Percentiles rank a stretch among this genome's conserved stretches.
phyloP scores from a whole-genome alignment of 1,140 invertebrate species.

The Pristionchus pacificus region DNA sequence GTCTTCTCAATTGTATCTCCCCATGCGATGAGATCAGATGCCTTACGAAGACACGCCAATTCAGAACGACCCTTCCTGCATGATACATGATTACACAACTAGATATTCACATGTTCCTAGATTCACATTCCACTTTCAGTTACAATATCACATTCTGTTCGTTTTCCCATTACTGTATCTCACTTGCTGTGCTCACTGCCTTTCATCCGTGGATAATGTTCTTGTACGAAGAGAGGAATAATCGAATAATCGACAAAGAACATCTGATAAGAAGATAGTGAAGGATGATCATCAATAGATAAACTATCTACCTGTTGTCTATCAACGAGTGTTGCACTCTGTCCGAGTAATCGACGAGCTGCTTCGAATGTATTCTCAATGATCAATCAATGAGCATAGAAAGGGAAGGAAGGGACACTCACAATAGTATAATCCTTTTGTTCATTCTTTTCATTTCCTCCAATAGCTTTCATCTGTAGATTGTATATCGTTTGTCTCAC shows the following conservation, averaged over 20 bases:
- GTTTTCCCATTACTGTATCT: not conserved
- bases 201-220: conserved; percentile 77
- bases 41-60: conserved; percentile 70
- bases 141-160: too few relatives aligned
- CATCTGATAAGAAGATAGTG: conserved; percentile 58
- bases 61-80: too few relatives aligned
- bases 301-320: conserved; percentile 67
- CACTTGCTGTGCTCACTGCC: conserved; percentile 25
- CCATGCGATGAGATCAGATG: conserved; percentile 77
- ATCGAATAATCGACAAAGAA: conserved; percentile 97
- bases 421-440: conserved; percentile 46
- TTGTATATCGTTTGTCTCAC: conserved; percentile 82
- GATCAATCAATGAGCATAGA: not conserved
- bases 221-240: conserved; percentile 89
- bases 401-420: conserved; percentile 1
- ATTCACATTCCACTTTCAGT: too few relatives aligned
- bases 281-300: not conserved
- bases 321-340: conserved; percentile 71
- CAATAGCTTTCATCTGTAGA: conserved; percentile 46
- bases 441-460: conserved; percentile 10
- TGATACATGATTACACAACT: conserved; percentile 50
- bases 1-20: conserved; percentile 79
- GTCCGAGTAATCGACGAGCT: conserved; percentile 72
- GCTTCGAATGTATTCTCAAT: conserved; percentile 78
- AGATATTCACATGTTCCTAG: conserved; percentile 26